phyloP scores from a whole-genome alignment of 2,888 invertebrate species.

The Drosophila lutescens region DNA sequence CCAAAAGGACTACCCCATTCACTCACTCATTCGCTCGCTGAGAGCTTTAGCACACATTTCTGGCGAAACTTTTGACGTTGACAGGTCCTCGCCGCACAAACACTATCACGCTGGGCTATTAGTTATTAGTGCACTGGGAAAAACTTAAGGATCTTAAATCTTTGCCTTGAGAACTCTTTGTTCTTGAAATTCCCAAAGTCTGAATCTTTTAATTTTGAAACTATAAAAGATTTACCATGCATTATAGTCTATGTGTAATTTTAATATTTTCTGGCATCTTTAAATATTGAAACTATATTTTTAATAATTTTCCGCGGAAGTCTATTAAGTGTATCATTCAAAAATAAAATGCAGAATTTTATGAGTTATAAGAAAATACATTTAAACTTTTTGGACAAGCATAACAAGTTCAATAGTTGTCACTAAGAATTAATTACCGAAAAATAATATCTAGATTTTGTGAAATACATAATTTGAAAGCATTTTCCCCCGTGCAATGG shows the following conservation, averaged over 20 bases:
- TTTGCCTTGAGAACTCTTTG: neutral
- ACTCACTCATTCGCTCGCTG: conserved; percentile 9
- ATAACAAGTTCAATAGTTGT: no score
- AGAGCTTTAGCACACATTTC: conserved; percentile 51
- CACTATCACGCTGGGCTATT: conserved; percentile 14
- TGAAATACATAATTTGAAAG: neutral
- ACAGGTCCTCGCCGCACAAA: conserved; percentile 45
- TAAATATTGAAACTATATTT: no score
- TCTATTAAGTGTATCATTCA: no score
- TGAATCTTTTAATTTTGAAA: neutral
- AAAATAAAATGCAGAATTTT: no score
- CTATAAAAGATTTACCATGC: no score
- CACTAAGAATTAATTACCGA: no score
- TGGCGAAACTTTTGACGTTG: conserved; percentile 73
- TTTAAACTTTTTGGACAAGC: no score
- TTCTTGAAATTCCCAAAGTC: neutral
- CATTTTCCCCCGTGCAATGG: conserved; percentile 3
- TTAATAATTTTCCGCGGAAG: no score
- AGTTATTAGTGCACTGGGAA: conserved; percentile 46
- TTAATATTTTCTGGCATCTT: no score
- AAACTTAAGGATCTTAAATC: neutral
- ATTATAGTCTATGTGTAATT: no score
- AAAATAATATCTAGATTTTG: no score
- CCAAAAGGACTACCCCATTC: conserved; percentile 19
- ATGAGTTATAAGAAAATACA: no score